phyloP scores from a whole-genome alignment of 2,888 invertebrate genomes.

The Phragmatobia fuliginosa region DNA sequence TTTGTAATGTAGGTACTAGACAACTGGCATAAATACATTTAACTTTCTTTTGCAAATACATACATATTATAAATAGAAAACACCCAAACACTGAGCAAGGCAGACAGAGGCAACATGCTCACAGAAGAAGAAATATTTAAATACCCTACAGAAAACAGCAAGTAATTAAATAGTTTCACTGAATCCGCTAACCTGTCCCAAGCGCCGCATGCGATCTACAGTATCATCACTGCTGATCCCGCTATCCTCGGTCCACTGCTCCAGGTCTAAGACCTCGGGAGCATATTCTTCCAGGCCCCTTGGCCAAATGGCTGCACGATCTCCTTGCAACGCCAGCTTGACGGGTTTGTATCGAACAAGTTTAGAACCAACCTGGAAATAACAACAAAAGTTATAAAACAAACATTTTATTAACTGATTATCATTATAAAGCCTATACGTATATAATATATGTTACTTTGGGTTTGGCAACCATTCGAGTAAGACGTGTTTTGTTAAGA shows the following conservation, averaged over 20 bases:
- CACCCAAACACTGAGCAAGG: too few species aligned
- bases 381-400: background rate
- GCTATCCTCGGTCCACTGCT: conserved; percentile 67
- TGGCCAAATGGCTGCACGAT: conserved; percentile 22
- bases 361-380: conserved; percentile 11
- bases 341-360: conserved; percentile 22
- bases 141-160: background rate
- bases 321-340: conserved; percentile 65
- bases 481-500: too few species aligned
- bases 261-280: conserved; percentile 33
- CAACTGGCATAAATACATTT: too few species aligned
- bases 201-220: conserved; percentile 9
- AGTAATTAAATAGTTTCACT: background rate
- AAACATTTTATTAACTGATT: background rate
- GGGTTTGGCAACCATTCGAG: too few species aligned
- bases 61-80: too few species aligned
- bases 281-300: conserved; percentile 19
- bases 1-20: too few species aligned
- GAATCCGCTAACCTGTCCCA: conserved; percentile 16
- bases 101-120: too few species aligned
- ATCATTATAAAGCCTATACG: too few species aligned
- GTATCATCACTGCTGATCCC: conserved; percentile 78
- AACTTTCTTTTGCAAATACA: too few species aligned
- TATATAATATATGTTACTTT: too few species aligned
- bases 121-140: too few species aligned